These are phyloP conservation scores for Plutella xylostella DNA, from an alignment of 2,888 invertebrate species.

Conservation along the genomic window DNA sequence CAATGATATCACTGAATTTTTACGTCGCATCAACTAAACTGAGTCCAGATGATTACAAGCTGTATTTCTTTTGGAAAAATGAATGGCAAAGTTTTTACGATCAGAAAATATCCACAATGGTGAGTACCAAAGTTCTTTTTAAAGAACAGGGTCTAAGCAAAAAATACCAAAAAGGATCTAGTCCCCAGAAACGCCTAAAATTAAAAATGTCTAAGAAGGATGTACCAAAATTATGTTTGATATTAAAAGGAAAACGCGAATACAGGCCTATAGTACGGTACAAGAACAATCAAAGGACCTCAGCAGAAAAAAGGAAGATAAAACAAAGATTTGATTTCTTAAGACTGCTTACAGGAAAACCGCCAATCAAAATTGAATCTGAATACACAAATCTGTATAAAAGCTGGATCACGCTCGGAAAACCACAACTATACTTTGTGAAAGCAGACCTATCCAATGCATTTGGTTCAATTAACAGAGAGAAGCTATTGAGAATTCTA, in stretches of 20 bases:
- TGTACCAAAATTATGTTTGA: conserved; percentile 47
- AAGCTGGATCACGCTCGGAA: conserved; percentile 37
- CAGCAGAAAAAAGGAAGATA: conserved; percentile 39
- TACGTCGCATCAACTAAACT: conserved; percentile 55
- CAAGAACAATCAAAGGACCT: conserved; percentile 29
- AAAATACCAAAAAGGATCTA: too few species aligned
- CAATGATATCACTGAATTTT: conserved; percentile 51
- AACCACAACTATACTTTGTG: conserved; percentile 54
- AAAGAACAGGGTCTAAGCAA: conserved; percentile 37
- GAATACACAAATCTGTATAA: conserved; percentile 30
- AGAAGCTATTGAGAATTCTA: conserved; percentile 40
- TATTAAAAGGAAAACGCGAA: conserved; percentile 45
- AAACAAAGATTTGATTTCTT: conserved; percentile 43
- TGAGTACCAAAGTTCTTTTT: conserved; percentile 33
- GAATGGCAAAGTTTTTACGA: conserved; percentile 61
- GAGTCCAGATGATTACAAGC: conserved; percentile 50
- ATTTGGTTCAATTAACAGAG: conserved; percentile 55
- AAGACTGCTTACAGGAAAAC: conserved; percentile 31
- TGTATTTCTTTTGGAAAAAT: conserved; percentile 51
- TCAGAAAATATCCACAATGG: conserved; percentile 39
- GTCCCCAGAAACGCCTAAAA: conserved; percentile 27
- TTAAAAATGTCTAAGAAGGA: conserved; percentile 33
- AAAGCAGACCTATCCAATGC: conserved; percentile 61
- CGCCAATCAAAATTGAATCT: conserved; percentile 33
- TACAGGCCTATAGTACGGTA: conserved; percentile 54